phyloP scores from a whole-genome alignment of 2,888 invertebrate species.

The Callimorpha dominula region DNA sequence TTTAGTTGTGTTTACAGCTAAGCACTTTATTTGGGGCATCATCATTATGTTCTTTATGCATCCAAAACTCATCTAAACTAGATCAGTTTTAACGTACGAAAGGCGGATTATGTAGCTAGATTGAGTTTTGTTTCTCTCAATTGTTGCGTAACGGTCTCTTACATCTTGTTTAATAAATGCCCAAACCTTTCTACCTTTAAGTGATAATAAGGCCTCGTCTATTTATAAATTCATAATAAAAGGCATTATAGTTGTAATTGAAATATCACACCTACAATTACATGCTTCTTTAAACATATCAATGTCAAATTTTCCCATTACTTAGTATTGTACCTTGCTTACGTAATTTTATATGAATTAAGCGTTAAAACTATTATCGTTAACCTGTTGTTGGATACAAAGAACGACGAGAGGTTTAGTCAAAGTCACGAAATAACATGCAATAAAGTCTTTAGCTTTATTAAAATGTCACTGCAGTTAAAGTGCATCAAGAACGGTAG shows the following conservation, averaged over 20 bases:
- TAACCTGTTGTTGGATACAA: constrained; percentile 17
- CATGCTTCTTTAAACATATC: constrained; percentile 21
- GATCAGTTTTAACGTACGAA: neutral
- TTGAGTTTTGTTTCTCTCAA: no score
- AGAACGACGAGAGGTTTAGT: constrained; percentile 29
- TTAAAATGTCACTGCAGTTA: neutral
- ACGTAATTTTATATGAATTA: constrained; percentile 31
- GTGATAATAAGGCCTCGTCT: constrained; percentile 48
- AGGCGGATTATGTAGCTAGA: no score
- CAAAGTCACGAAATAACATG: constrained; percentile 6
- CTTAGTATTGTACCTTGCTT: constrained; percentile 22
- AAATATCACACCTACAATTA: constrained; percentile 15
- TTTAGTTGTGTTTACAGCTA: neutral
- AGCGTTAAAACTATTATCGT: constrained; percentile 19
- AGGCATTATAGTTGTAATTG: constrained; percentile 32
- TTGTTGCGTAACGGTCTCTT: neutral
- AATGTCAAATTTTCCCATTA: constrained; percentile 18
- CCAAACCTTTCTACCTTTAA: constrained; percentile 21
- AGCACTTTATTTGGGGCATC: neutral
- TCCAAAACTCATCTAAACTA: neutral
- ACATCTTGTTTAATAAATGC: constrained; percentile 19
- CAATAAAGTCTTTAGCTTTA: constrained; percentile 4
- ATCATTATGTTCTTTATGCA: neutral
- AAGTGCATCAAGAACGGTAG: neutral
- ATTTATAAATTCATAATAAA: constrained; percentile 23